Conservation (phyloP, 1,140 invertebrate genomes). For the Leptinotarsa lineolata region DNA sequence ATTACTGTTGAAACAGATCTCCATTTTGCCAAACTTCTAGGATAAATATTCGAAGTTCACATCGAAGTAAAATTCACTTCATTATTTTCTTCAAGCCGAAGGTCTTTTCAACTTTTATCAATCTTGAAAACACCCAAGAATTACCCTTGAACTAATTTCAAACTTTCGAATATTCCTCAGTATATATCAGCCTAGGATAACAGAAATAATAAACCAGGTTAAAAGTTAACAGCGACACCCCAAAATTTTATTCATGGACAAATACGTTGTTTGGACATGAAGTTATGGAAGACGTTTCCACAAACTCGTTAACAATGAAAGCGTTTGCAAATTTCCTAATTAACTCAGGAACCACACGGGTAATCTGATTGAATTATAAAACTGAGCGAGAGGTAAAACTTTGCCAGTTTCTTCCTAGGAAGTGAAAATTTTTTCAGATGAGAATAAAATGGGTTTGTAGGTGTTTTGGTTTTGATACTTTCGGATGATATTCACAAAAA, state of each 20-base stretch:
- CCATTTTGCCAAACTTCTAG: too few relatives aligned
- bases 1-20: too few relatives aligned
- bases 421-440: not conserved
- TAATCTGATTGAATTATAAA: not conserved
- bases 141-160: too few relatives aligned
- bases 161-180: not conserved
- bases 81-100: too few relatives aligned
- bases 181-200: not conserved
- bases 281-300: conserved; percentile 2
- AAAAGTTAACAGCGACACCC: not conserved
- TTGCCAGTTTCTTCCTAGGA: not conserved
- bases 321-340: not conserved
- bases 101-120: too few relatives aligned
- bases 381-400: not conserved
- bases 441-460: not conserved
- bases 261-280: conserved; percentile 1
- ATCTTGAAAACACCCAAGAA: too few relatives aligned
- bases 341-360: not conserved
- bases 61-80: too few relatives aligned
- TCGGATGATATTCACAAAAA: not conserved
- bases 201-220: not conserved
- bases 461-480: not conserved
- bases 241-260: not conserved
- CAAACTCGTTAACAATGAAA: not conserved
- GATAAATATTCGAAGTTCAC: too few relatives aligned